Evolutionary conservation across 2,888 invertebrate genomes (phyloP).

Genomic region (Stenchaetothrips biformis): DNA sequence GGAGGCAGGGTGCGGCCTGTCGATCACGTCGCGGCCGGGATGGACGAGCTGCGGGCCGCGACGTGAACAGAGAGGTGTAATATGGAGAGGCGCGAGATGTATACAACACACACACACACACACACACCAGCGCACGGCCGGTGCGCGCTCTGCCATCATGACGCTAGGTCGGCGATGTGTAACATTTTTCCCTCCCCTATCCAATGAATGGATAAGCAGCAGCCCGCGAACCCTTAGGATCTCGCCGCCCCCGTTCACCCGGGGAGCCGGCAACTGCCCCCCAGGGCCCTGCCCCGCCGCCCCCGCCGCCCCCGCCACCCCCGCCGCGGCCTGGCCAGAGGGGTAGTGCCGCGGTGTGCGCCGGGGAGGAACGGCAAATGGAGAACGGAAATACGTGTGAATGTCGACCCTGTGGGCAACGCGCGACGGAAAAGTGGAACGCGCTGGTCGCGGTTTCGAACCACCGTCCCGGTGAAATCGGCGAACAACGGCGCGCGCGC

Average conservation of each 20-base stretch:
- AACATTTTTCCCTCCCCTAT: conserved; percentile 21
- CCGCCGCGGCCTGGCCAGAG: not conserved
- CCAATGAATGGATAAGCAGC: conserved; percentile 24
- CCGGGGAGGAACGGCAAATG: conserved; percentile 12
- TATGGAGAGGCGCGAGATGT: conserved; percentile 3
- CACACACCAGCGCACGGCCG: not conserved
- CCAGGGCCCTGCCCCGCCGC: not conserved
- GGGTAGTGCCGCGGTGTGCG: not conserved
- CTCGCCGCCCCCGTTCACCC: conserved; percentile 14
- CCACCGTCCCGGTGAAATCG: too few relatives aligned
- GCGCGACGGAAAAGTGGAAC: too few relatives aligned
- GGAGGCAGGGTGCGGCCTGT: not conserved
- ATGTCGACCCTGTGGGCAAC: not conserved
- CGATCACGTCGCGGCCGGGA: not conserved
- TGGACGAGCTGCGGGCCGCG: not conserved
- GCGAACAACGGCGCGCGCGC: not conserved
- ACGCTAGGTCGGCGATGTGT: conserved; percentile 19
- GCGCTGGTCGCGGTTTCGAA: too few relatives aligned
- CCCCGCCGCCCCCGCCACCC: not conserved
- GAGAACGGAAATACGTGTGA: conserved; percentile 22
- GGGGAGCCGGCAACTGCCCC: conserved; percentile 21
- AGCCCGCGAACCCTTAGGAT: conserved; percentile 19
- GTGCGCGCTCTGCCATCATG: conserved; percentile 9
- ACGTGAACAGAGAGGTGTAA: conserved; percentile 22
- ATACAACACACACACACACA: not conserved